Conservation (phyloP, 2,113 vertebrate species). For the Hyaena hyaena region DNA sequence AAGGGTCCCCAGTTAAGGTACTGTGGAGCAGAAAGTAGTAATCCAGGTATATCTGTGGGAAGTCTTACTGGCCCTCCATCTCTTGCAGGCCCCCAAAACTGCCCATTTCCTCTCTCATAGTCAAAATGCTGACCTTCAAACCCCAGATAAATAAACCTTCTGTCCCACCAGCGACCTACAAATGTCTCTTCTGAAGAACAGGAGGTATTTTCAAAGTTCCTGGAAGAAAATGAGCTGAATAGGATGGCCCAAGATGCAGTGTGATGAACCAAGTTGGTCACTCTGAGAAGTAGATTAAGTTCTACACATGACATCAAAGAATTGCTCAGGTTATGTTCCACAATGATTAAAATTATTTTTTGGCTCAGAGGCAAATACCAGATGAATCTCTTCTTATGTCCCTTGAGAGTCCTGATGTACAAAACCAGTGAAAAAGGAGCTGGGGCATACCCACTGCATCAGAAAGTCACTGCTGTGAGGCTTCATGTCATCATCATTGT, state of each 20-base stretch:
- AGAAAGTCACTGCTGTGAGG: not conserved
- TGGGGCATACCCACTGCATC: not conserved
- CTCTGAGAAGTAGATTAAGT: not conserved
- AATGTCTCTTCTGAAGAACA: not conserved
- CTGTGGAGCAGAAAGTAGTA: not conserved
- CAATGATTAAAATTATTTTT: not conserved
- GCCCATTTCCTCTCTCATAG: not conserved
- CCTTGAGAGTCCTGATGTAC: not conserved
- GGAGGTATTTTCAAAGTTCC: not conserved
- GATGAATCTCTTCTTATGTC: not conserved
- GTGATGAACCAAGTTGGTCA: not conserved
- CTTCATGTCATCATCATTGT: not conserved
- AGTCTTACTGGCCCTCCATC: not conserved
- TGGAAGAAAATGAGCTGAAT: not conserved
- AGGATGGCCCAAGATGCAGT: not conserved
- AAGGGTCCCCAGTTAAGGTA: not conserved
- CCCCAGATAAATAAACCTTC: not conserved
- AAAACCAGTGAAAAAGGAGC: not conserved
- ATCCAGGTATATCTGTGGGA: not conserved
- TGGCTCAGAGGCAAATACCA: not conserved
- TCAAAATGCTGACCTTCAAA: not conserved
- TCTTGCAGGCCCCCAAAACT: not conserved
- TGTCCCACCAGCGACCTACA: not conserved
- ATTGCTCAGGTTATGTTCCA: not conserved
- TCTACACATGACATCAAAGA: not conserved